Conservation (phyloP, 2,888 invertebrate species). For the Darwinula stevensoni region DNA sequence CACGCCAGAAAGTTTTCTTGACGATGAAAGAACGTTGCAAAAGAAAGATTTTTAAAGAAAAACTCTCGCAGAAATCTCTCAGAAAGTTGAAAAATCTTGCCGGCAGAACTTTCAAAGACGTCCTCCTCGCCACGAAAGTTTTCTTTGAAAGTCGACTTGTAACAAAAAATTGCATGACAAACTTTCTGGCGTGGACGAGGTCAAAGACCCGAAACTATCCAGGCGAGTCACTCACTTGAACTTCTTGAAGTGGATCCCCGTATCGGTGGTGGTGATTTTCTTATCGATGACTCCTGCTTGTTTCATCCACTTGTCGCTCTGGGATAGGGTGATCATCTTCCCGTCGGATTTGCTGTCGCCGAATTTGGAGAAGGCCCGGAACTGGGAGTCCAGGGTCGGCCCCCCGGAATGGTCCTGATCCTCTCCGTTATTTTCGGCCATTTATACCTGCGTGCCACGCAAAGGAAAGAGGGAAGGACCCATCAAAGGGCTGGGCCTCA, state of each 20-base stretch:
- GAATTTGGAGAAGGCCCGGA: slow-evolving; percentile 54
- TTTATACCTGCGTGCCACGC: too few relatives aligned
- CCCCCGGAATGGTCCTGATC: slow-evolving; percentile 9
- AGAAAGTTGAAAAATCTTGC: too few relatives aligned
- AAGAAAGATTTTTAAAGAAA: too few relatives aligned
- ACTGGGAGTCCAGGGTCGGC: slow-evolving; percentile 29
- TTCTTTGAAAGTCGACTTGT: too few relatives aligned
- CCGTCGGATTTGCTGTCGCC: slow-evolving; percentile 62
- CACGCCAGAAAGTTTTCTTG: too few relatives aligned
- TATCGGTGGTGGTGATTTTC: slow-evolving; percentile 62
- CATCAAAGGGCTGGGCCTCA: too few relatives aligned
- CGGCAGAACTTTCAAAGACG: too few relatives aligned
- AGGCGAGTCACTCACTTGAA: slow-evolving; percentile 27
- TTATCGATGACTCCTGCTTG: slow-evolving; percentile 47
- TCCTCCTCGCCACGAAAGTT: too few relatives aligned
- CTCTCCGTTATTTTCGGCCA: slow-evolving; percentile 7
- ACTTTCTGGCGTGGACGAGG: background rate
- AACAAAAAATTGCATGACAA: too few relatives aligned
- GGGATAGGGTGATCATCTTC: slow-evolving; percentile 51
- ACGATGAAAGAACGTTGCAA: too few relatives aligned
- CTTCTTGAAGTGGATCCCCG: slow-evolving; percentile 64
- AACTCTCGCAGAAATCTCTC: too few relatives aligned
- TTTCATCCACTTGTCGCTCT: slow-evolving; percentile 82
- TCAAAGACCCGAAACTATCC: background rate
- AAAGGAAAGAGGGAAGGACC: too few relatives aligned